phyloP scores from a whole-genome alignment of 2,888 invertebrate genomes.

The Phyto melanocephala region DNA sequence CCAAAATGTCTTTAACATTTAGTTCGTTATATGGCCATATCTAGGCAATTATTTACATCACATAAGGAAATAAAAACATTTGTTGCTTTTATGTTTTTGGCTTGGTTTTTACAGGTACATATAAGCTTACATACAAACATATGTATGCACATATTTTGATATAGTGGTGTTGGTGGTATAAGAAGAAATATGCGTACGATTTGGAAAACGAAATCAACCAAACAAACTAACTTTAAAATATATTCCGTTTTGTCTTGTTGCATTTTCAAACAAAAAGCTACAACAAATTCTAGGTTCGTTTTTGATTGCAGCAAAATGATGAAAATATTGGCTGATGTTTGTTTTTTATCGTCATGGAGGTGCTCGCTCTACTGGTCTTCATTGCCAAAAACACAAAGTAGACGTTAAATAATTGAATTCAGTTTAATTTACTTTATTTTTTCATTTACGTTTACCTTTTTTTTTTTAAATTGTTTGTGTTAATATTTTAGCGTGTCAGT shows the following conservation, averaged over 20 bases:
- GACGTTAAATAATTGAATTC: background rate
- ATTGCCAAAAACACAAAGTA: slow-evolving; percentile 41
- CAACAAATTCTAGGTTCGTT: background rate
- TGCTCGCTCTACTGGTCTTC: slow-evolving; percentile 37
- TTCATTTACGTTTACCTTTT: background rate
- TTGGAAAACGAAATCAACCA: slow-evolving; percentile 12
- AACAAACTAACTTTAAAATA: slow-evolving; percentile 1
- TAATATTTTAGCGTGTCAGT: slow-evolving; percentile 56
- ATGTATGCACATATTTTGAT: no score
- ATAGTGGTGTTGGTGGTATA: background rate
- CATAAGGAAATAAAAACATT: slow-evolving; percentile 30
- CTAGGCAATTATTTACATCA: background rate
- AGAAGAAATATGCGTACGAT: background rate
- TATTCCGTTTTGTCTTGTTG: slow-evolving; percentile 44
- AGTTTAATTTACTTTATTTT: background rate
- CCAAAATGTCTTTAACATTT: slow-evolving; percentile 14
- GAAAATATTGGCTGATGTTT: slow-evolving; percentile 12
- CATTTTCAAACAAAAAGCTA: slow-evolving; percentile 17
- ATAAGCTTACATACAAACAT: no score
- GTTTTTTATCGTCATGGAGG: background rate
- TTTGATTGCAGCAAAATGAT: background rate
- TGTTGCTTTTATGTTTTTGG: slow-evolving; percentile 8
- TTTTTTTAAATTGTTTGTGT: background rate
- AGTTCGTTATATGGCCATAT: slow-evolving; percentile 1
- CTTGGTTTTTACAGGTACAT: background rate